These are phyloP conservation scores for Buathra laborator DNA, from an alignment of 2,888 invertebrate species.

Conservation along the genomic window DNA sequence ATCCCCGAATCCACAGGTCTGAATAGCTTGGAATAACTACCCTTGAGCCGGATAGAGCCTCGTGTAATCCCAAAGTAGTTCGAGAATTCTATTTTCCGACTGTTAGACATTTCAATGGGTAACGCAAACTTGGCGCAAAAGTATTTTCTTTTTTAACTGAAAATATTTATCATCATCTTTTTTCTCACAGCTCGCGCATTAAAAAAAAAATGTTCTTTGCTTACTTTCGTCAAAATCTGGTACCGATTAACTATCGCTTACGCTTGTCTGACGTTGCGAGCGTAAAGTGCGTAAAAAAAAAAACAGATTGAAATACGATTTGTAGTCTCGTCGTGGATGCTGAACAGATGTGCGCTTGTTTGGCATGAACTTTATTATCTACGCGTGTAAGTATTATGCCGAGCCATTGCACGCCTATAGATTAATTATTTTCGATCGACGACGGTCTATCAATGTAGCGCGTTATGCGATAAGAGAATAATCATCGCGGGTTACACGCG, in stretches of 20 bases:
- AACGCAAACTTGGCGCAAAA: constrained; percentile 10
- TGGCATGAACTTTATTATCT: constrained; percentile 3
- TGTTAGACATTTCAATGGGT: constrained; percentile 38
- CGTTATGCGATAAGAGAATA: constrained; percentile 42
- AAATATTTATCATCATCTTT: neutral
- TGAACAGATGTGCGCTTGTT: constrained; percentile 63
- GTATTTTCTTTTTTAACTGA: neutral
- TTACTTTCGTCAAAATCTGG: constrained; percentile 25
- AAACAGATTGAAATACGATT: constrained; percentile 42
- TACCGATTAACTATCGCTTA: constrained; percentile 32
- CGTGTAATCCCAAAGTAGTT: constrained; percentile 62
- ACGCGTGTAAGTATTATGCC: neutral
- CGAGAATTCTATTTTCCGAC: constrained; percentile 66
- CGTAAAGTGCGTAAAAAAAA: constrained; percentile 18
- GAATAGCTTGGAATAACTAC: constrained; percentile 69
- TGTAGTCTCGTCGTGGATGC: constrained; percentile 51
- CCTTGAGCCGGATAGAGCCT: constrained; percentile 69
- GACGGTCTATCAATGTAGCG: neutral
- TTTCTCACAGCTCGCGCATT: constrained; percentile 1
- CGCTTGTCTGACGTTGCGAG: neutral
- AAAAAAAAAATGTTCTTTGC: neutral
- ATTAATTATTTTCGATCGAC: constrained; percentile 37
- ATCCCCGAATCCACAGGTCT: constrained; percentile 59
- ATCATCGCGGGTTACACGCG: constrained; percentile 7
- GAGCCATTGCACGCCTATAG: neutral